Base-by-base conservation (phyloP, 2,113 vertebrate species). In the Eleginops maclovinus region DNA sequence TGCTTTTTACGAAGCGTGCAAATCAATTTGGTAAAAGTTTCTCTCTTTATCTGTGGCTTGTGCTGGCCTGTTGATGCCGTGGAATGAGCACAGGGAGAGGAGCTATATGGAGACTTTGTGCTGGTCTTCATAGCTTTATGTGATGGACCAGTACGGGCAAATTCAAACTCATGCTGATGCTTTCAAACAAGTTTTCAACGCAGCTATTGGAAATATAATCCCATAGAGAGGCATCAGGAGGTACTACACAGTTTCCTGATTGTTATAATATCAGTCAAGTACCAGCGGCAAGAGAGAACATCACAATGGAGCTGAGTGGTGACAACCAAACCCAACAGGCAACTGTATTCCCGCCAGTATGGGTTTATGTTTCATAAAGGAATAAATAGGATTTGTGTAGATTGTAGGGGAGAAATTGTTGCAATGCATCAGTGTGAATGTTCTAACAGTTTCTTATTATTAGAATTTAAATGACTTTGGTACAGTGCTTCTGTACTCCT, bases 371-470 rank as follows among this genome's bases (percentile, higher is more conserved):
- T 76, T 83, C 85, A 94, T 93, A 95, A 94, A 94, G 87, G 92
- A 92, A 94, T 92, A 95, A 95, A 95, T 90, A 93, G 94, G 93
- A 94, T 95, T 94, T 94, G 91, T 95, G 93, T 90, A 93, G 93
- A 95, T 93, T 92, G 92, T 79, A 84, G 78, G 77, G 68, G 80
- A 89, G 81, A 95, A 95, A 94, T 93, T 93, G 93, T 94, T 93
- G 91, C 89, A 91, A 87, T 91, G 91, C 91, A 90, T 94, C 88
- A 88, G 83, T 90, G 80, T 92, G 91, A 93, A 94, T 94, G 94
- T 94, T 94, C 90, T 89, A 95, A 94, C 95, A 94, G 84, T 93
- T 94, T 94, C 88, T 92, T 94, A 93, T 95, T 95, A 95, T 95
- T 94, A 92, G 89, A 94, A 94, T 94, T 94, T 92, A 94, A 95